Evolutionary conservation across 2,113 vertebrate genomes (phyloP), one percentile per base, ranked within the genome.

Genomic region (Tyto alba): DNA sequence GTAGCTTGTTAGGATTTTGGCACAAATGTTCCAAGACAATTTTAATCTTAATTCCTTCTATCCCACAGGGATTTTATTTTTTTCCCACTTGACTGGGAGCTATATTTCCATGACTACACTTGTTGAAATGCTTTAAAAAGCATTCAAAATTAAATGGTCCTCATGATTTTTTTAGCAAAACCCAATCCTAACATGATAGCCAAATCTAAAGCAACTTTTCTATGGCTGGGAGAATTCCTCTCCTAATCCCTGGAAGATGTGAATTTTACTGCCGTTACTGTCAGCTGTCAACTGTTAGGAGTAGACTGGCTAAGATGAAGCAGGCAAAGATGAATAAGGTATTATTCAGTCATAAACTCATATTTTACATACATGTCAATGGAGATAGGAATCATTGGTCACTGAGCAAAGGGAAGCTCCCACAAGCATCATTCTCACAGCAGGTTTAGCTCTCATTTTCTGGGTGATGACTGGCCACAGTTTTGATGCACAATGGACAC

Each of bases 131-230:
- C 48, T 77, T 93, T 38, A 27, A 78, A 78, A 45, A 47, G 10
- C 59, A 16, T 71, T 78, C 27, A 47, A 52, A 89, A 92, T 64
- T 57, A 85, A 72, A 66, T 43, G 29, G 45, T 60, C 53, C 10
- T 68, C 32, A 5, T 66, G 20, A 32, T 75, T 75, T 69, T 80
- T 88, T 89, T 30, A 92, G 53, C 36, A 76, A 64, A 92, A 93
- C 9, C 40, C 66, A 85, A 57, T 91, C 32, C 29, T 82, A 57
- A 52, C 16, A 52, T 34, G 67, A 69, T 91, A 92, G 23, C 29
- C 76, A 95, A 90, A 93, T 82, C 38, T 78, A 90, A 78, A 90
- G 50, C 45, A 91, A 85, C 73, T 93, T 80, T 91, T 74, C 50
- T 66, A 36, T 74, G 81, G 16, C 55, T 82, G 50, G 32, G 45